Evolutionary conservation across 2,888 invertebrate species (phyloP).

Genomic region (Aplocera efformata): DNA sequence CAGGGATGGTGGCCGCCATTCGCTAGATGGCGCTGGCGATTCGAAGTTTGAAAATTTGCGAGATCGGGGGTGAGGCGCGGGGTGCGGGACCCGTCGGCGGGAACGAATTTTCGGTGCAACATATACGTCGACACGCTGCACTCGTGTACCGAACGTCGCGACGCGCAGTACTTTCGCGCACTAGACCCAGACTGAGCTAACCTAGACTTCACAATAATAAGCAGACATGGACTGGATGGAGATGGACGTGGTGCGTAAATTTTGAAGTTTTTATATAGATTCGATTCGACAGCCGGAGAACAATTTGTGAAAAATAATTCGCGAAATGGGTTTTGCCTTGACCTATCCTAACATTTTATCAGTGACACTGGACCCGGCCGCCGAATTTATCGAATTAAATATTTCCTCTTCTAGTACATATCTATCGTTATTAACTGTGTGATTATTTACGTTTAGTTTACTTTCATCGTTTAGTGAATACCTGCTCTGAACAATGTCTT

Average conservation of each 20-base stretch:
- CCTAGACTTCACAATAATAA: conserved; percentile 52
- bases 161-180: conserved; percentile 71
- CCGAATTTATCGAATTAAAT: conserved; percentile 44
- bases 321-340: conserved; percentile 54
- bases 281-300: conserved; percentile 13
- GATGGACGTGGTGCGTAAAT: conserved; percentile 71
- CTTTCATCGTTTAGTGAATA: too few relatives aligned
- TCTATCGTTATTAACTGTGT: neutral
- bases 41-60: conserved; percentile 68
- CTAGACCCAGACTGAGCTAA: conserved; percentile 59
- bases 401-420: conserved; percentile 29
- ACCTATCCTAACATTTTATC: conserved; percentile 77
- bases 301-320: conserved; percentile 28
- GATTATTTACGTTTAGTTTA: neutral
- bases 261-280: conserved; percentile 21
- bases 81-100: conserved; percentile 57
- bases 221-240: conserved; percentile 77
- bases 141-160: conserved; percentile 75
- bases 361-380: conserved; percentile 38
- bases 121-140: conserved; percentile 67
- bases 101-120: conserved; percentile 78
- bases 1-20: conserved; percentile 52
- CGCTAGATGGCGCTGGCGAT: conserved; percentile 75
- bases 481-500: too few relatives aligned
- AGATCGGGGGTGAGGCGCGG: conserved; percentile 59